A percentile compares a stretch with the other conserved stretches of the same genome.
phyloP scores from a whole-genome alignment of 1,140 invertebrate species.

The Parasteatoda tepidariorum region DNA sequence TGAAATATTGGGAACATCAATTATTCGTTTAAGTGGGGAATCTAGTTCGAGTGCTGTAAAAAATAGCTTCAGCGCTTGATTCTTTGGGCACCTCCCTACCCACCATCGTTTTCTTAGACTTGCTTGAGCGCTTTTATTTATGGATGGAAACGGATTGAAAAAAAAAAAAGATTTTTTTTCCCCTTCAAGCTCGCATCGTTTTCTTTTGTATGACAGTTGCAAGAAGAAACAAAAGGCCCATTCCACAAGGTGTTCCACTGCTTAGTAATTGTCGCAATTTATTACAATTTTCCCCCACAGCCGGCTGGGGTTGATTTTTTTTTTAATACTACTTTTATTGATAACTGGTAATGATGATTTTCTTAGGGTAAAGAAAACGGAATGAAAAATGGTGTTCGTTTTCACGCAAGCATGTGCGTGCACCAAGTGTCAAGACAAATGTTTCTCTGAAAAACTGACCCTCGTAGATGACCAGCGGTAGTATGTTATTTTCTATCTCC shows the following conservation, averaged over 20 bases:
- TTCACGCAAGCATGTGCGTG: neutral
- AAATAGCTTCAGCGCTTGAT: slow-evolving; percentile 32
- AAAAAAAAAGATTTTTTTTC: slow-evolving; percentile 3
- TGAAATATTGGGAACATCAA: slow-evolving; percentile 53
- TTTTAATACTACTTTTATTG: neutral
- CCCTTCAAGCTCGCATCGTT: neutral
- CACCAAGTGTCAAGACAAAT: neutral
- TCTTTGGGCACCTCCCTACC: neutral
- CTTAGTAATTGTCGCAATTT: neutral
- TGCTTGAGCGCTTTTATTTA: slow-evolving; percentile 25
- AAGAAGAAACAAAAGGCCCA: neutral
- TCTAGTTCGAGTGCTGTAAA: slow-evolving; percentile 35
- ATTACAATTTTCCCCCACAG: neutral
- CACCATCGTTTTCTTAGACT: neutral
- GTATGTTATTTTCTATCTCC: neutral
- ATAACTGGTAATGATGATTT: neutral
- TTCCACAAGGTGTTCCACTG: neutral
- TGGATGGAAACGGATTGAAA: slow-evolving; percentile 41
- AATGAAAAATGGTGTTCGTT: neutral
- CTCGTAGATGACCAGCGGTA: neutral
- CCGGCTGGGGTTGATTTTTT: neutral
- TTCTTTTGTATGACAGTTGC: neutral
- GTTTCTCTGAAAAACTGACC: neutral
- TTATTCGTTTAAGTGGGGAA: slow-evolving; percentile 51
- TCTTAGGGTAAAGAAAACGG: neutral